Base-by-base conservation (phyloP, 2,113 vertebrate species). In the Neoarius graeffei region DNA sequence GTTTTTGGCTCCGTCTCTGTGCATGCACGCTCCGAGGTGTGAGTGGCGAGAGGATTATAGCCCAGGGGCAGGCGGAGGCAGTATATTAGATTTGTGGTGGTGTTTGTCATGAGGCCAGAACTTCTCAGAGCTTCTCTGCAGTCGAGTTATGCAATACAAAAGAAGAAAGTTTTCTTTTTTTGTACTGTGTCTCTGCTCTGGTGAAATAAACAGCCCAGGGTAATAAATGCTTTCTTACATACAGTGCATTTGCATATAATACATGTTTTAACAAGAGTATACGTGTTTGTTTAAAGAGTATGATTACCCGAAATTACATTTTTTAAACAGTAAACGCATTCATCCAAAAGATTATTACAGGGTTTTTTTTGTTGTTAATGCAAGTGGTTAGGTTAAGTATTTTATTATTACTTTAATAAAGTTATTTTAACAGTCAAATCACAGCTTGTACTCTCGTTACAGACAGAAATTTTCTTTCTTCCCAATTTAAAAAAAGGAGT, bases 141-240 rank as follows among this genome's bases (percentile, higher is more conserved):
- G 91, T 92, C 84, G 85, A 48, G 93, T 95, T 94, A 91, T 87
- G 84, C 93, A 95, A 94, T 92, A 67, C 52, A 90, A 91, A 23
- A 30, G 88, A 91, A 89, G 88, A 94, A 91, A 87, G 88, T 87
- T 94, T 2, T 74, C 0, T 90, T 90, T 85, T 94, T 90, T 92
- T 90, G 92, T 92, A 91, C 91, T 87, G 90, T 76, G 9, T 60
- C 74, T 81, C 84, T 90, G 52, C 66, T 80, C 57, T 59, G 90
- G 80, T 20, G 60, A 19, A 20, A 27, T 62, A 42, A 59, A 83
- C 42, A 50, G 10, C 23, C 23, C 23, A 15, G 17, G 50, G n/a
- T 57, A 35, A 85, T 30, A 74, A 71, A 57, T 73, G 52, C 30
- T 42, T n/a, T 15, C 74, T 54, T 2, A 54, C 74, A 25, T 54